A percentile compares a stretch with the other conserved stretches of the same genome.
phyloP scores from a whole-genome alignment of 2,888 invertebrate genomes.

The Tachystola acroxantha region DNA sequence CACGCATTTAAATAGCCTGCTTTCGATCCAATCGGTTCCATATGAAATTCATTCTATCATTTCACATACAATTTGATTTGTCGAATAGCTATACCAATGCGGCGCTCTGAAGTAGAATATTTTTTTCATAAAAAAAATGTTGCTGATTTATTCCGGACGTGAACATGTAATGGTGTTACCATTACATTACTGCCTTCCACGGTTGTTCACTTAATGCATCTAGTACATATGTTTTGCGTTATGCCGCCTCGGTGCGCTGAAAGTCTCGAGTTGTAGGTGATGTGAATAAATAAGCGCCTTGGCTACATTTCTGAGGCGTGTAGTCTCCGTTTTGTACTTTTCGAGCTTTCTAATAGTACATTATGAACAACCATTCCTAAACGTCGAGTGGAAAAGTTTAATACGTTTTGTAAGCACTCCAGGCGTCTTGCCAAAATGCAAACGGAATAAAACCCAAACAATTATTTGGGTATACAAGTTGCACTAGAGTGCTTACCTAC shows the following conservation, averaged over 20 bases:
- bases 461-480: slow-evolving; percentile 22
- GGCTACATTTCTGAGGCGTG: slow-evolving; percentile 21
- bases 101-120: slow-evolving; percentile 8
- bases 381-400: slow-evolving; percentile 39
- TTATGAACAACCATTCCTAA: slow-evolving; percentile 43
- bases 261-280: slow-evolving; percentile 35
- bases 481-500: slow-evolving; percentile 4
- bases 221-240: not conserved
- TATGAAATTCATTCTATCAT: slow-evolving; percentile 41
- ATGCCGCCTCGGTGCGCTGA: slow-evolving; percentile 21
- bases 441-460: slow-evolving; percentile 34
- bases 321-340: slow-evolving; percentile 15
- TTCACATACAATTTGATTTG: slow-evolving; percentile 31
- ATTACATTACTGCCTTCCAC: slow-evolving; percentile 29
- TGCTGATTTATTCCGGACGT: slow-evolving; percentile 40
- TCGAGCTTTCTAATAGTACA: slow-evolving; percentile 25
- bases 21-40: slow-evolving; percentile 51
- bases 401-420: slow-evolving; percentile 41
- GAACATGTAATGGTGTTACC: slow-evolving; percentile 26
- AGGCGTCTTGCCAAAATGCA: slow-evolving; percentile 48
- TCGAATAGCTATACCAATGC: slow-evolving; percentile 4
- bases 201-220: slow-evolving; percentile 19
- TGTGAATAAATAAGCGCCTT: slow-evolving; percentile 35
- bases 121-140: slow-evolving; percentile 17
- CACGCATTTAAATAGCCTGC: slow-evolving; percentile 71